Conservation (phyloP, 1,140 invertebrate genomes). For the Lepidotrigona ventralis region DNA sequence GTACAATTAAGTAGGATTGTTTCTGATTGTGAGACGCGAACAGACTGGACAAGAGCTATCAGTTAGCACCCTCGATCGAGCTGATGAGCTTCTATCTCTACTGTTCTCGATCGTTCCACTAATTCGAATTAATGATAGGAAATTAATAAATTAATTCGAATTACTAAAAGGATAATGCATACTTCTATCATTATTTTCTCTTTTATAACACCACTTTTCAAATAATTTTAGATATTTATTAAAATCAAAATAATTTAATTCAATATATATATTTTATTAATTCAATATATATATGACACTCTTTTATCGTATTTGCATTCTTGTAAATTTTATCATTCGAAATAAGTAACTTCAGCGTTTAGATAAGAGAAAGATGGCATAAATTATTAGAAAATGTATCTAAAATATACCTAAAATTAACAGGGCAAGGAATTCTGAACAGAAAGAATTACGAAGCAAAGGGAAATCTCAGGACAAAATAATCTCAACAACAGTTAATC, state of each 20-base stretch:
- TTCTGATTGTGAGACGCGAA: neutral
- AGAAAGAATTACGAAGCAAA: neutral
- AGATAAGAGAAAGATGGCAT: neutral
- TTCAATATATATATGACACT: no score
- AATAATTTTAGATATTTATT: neutral
- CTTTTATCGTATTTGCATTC: no score
- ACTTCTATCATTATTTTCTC: neutral
- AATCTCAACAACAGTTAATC: constrained; percentile 47
- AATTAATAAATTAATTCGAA: neutral
- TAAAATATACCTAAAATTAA: neutral
- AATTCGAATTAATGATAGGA: neutral
- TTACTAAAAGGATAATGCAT: neutral
- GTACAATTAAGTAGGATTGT: neutral
- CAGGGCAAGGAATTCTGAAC: neutral
- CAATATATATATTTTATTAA: no score
- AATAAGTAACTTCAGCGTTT: no score
- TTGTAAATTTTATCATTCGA: no score
- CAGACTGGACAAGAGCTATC: neutral
- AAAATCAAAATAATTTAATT: no score
- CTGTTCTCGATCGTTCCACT: neutral
- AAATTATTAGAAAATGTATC: neutral
- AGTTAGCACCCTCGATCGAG: neutral
- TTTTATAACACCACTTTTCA: neutral
- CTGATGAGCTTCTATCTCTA: neutral
- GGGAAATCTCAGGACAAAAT: constrained; percentile 31